phyloP scores from a whole-genome alignment of 1,140 invertebrate species.

The Akabosia matsudoensis region DNA sequence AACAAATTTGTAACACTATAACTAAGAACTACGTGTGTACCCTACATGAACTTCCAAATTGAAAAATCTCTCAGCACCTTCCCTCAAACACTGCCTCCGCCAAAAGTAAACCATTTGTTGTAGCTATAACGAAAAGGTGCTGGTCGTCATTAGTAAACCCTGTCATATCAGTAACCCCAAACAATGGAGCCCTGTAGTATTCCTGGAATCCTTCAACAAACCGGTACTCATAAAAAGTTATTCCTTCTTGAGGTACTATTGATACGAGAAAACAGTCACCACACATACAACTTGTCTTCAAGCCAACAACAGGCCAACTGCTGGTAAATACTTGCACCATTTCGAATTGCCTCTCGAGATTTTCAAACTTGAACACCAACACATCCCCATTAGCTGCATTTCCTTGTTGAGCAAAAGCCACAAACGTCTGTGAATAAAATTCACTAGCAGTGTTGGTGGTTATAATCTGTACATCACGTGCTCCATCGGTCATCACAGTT shows the following conservation, averaged over 20 bases:
- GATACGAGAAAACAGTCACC: neutral
- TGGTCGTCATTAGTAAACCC: neutral
- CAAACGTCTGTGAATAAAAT: constrained; percentile 13
- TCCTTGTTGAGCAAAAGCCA: constrained; percentile 24
- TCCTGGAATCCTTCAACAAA: constrained; percentile 11
- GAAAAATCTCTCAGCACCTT: too few relatives aligned
- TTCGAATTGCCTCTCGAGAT: neutral
- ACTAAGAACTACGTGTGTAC: too few relatives aligned
- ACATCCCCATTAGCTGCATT: neutral
- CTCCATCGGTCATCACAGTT: constrained; percentile 23
- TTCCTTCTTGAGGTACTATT: constrained; percentile 2
- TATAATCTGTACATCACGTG: constrained; percentile 27
- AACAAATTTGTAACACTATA: too few relatives aligned
- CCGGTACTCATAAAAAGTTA: constrained; percentile 1
- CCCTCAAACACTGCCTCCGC: constrained; percentile 8
- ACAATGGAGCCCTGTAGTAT: neutral
- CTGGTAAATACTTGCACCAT: neutral
- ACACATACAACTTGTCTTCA: neutral
- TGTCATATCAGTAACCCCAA: constrained; percentile 7
- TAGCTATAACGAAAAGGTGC: neutral
- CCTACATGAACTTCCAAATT: too few relatives aligned
- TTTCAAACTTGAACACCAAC: neutral
- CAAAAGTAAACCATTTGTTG: constrained; percentile 1
- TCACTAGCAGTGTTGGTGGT: neutral
- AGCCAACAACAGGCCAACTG: neutral